phyloP scores from a whole-genome alignment of 2,888 invertebrate genomes.

The Brachylomia viminalis region DNA sequence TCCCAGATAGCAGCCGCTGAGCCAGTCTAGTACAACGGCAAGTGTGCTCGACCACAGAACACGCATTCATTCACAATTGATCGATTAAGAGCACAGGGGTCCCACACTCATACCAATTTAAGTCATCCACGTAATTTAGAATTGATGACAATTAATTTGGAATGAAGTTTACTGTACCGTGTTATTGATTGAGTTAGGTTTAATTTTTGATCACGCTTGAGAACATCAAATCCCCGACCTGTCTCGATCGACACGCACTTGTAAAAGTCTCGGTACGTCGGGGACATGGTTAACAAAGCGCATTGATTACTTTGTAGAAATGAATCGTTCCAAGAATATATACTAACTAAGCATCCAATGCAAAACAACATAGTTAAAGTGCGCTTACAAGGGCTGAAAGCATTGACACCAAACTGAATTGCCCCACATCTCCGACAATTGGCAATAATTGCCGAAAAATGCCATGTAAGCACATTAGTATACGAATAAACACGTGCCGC shows the following conservation, averaged over 20 bases:
- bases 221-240: not conserved
- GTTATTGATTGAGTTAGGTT: not conserved
- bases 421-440: not conserved
- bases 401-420: not conserved
- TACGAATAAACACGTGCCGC: not conserved
- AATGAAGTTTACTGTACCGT: slow-evolving; percentile 10
- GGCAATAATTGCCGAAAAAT: not conserved
- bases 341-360: not conserved
- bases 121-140: not conserved
- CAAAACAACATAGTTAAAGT: not conserved
- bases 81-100: not conserved
- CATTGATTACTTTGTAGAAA: slow-evolving; percentile 3
- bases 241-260: not conserved
- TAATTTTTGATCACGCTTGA: not conserved
- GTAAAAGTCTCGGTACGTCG: not conserved
- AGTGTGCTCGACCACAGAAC: slow-evolving; percentile 5
- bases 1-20: not conserved
- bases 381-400: not conserved
- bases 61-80: slow-evolving; percentile 4
- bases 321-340: slow-evolving; percentile 8
- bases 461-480: not conserved
- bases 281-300: not conserved
- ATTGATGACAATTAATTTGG: not conserved
- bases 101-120: not conserved
- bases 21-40: not conserved